A percentile compares a stretch with the other conserved stretches of the same genome.
Conservation (phyloP, 2,888 invertebrate species). For the Eupithecia abbreviata region DNA sequence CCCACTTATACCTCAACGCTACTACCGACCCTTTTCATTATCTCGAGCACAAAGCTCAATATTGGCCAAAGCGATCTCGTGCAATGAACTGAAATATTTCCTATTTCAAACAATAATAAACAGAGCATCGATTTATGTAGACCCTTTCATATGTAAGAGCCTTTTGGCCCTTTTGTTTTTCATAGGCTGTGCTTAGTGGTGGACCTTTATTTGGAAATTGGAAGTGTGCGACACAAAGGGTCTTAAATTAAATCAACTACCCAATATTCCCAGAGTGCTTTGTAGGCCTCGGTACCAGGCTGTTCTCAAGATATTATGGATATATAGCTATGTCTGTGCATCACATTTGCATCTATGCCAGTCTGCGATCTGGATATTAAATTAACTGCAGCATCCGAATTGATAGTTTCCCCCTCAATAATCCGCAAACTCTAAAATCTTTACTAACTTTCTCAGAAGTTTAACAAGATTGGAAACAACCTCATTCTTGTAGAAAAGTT, state of each 20-base stretch:
- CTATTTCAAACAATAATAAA: constrained; percentile 65
- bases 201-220: constrained; percentile 73
- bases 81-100: constrained; percentile 56
- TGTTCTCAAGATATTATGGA: constrained; percentile 43
- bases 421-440: constrained; percentile 19
- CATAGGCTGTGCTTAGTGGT: constrained; percentile 60
- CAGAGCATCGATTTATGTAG: constrained; percentile 64
- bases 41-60: constrained; percentile 47
- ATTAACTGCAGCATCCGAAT: constrained; percentile 42
- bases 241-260: constrained; percentile 76
- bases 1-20: constrained; percentile 28
- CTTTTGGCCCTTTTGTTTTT: constrained; percentile 66
- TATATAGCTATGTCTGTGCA: neutral
- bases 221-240: constrained; percentile 75
- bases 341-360: constrained; percentile 25
- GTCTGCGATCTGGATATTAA: constrained; percentile 22
- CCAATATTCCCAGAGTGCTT: constrained; percentile 71
- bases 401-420: constrained; percentile 37
- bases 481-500: constrained; percentile 47
- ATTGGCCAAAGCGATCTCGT: constrained; percentile 47
- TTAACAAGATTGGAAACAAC: constrained; percentile 45
- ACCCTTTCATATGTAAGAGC: constrained; percentile 60
- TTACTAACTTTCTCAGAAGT: constrained; percentile 15
- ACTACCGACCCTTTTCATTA: constrained; percentile 46
- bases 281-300: constrained; percentile 53